phyloP scores from a whole-genome alignment of 2,113 vertebrate genomes.

The Hippocampus barbouri region DNA sequence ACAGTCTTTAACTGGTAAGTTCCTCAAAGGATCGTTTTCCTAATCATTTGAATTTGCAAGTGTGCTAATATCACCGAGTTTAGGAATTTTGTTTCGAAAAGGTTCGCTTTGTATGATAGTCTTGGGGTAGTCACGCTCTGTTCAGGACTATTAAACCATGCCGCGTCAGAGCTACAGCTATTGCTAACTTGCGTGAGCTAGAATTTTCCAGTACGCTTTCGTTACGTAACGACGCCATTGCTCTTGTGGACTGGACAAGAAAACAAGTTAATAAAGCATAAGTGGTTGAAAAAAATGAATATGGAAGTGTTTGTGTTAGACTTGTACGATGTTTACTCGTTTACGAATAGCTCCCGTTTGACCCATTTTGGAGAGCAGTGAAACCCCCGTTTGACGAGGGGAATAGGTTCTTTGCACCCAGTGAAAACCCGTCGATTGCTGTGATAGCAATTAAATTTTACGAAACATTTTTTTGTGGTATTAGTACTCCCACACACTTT shows the following conservation, averaged over 20 bases:
- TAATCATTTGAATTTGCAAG: neutral
- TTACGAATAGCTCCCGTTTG: too few relatives aligned
- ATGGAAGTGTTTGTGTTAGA: too few relatives aligned
- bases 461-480: neutral
- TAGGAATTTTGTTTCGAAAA: neutral
- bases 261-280: neutral
- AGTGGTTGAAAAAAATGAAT: too few relatives aligned
- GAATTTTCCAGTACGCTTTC: slow-evolving; percentile 39
- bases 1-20: neutral
- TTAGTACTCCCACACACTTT: neutral
- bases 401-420: too few relatives aligned
- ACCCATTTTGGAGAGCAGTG: too few relatives aligned
- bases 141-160: neutral
- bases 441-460: too few relatives aligned
- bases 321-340: too few relatives aligned
- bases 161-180: neutral
- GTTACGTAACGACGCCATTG: neutral
- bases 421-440: too few relatives aligned
- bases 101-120: neutral
- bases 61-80: neutral
- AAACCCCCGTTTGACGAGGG: too few relatives aligned
- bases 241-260: slow-evolving; percentile 5
- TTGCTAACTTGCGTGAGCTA: slow-evolving; percentile 5
- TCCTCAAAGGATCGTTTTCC: neutral
- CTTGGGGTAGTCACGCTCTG: neutral